Evolutionary conservation across 2,888 invertebrate species (phyloP).

Genomic region (Argyresthia albistria): DNA sequence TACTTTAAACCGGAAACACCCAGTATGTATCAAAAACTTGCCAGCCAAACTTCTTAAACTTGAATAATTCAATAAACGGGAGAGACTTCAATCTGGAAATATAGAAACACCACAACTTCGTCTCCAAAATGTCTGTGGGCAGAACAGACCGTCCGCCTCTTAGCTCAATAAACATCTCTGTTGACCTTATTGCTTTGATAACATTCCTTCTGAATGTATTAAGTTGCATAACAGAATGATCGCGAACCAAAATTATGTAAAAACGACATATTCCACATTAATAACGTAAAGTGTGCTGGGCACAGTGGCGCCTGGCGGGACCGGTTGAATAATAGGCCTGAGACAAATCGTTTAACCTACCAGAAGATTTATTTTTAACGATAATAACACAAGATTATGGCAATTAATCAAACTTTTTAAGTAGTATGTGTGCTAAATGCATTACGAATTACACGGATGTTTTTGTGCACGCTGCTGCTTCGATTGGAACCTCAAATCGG

Average conservation of each 20-base stretch:
- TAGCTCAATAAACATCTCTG: background rate
- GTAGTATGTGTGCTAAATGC: background rate
- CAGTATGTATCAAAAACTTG: no score
- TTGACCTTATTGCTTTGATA: conserved; percentile 1
- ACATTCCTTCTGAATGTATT: background rate
- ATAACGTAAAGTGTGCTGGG: background rate
- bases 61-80: no score
- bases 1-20: no score
- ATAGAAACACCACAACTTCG: no score
- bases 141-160: background rate
- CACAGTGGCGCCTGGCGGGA: conserved; percentile 13
- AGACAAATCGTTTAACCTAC: background rate
- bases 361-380: conserved; percentile 19
- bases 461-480: background rate
- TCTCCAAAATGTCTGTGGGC: background rate
- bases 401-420: background rate
- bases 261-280: conserved; percentile 1
- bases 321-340: conserved; percentile 12
- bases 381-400: conserved; percentile 13
- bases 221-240: background rate
- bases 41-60: no score
- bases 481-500: no score
- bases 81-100: no score
- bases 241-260: background rate
- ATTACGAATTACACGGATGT: background rate